A percentile compares a stretch with the other conserved stretches of the same genome.
Conservation (phyloP, 2,888 invertebrate species). For the Pyralis farinalis region DNA sequence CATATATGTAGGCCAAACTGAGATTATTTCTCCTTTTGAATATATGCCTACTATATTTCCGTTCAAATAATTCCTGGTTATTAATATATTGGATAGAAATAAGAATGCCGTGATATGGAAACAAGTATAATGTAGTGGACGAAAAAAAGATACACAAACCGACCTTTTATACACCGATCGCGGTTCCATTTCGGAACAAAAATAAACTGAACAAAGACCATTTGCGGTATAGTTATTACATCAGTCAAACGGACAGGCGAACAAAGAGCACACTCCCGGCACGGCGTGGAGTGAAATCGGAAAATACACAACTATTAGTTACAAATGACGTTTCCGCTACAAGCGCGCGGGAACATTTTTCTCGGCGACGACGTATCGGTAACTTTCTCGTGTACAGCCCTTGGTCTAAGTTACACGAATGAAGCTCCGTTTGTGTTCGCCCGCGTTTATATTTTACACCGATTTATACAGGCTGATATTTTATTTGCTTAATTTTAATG, state of each 20-base stretch:
- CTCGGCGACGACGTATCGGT: conserved; percentile 5
- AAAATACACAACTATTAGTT: conserved; percentile 42
- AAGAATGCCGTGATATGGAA: too few species aligned
- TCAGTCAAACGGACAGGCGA: conserved; percentile 13
- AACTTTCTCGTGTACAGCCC: conserved; percentile 1
- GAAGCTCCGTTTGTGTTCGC: neutral
- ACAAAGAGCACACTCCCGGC: conserved; percentile 14
- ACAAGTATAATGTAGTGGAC: too few species aligned
- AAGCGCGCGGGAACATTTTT: conserved; percentile 21
- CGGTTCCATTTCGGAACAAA: neutral
- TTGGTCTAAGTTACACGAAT: conserved; percentile 1
- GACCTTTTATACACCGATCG: neutral
- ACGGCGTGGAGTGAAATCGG: conserved; percentile 22
- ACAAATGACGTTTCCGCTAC: conserved; percentile 42
- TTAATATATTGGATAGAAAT: too few species aligned
- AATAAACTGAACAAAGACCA: neutral
- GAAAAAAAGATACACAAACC: too few species aligned
- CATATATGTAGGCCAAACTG: too few species aligned
- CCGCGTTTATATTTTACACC: neutral
- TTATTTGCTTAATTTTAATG: too few species aligned
- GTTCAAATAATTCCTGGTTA: too few species aligned
- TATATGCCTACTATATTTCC: too few species aligned
- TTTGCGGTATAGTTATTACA: conserved; percentile 7
- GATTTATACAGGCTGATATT: too few species aligned
- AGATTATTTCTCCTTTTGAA: too few species aligned